phyloP scores from a whole-genome alignment of 2,888 invertebrate species.

The Limnephilus auricula region DNA sequence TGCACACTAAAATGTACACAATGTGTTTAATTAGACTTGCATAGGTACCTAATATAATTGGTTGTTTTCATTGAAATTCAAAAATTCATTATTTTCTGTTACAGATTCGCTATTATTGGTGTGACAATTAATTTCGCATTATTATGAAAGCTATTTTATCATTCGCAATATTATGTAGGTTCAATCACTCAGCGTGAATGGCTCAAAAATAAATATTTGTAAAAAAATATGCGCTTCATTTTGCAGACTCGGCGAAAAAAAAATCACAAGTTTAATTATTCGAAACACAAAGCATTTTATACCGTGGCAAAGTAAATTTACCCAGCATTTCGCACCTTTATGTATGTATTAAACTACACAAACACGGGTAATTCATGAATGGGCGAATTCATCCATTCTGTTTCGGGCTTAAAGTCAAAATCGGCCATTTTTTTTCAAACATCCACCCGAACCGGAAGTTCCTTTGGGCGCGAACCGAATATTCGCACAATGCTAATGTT shows the following conservation, averaged over 20 bases:
- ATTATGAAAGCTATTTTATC: neutral
- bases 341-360: conserved; percentile 54
- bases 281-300: conserved; percentile 50
- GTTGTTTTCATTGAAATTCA: no score
- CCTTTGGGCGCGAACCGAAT: conserved; percentile 30
- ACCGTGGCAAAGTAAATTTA: conserved; percentile 63
- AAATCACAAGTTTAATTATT: conserved; percentile 51
- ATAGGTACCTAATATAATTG: no score
- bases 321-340: conserved; percentile 65
- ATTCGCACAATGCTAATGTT: conserved; percentile 30
- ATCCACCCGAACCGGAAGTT: conserved; percentile 59
- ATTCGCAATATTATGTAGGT: neutral
- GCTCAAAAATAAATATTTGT: conserved; percentile 52
- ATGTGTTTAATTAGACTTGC: no score
- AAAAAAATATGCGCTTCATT: conserved; percentile 49
- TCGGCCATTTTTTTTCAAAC: conserved; percentile 50
- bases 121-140: neutral
- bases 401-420: conserved; percentile 44
- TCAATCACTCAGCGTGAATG: conserved; percentile 13
- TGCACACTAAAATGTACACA: no score
- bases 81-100: no score
- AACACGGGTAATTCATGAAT: conserved; percentile 53
- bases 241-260: conserved; percentile 13
- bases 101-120: no score
- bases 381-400: conserved; percentile 50